phyloP scores from a whole-genome alignment of 2,888 invertebrate genomes.

The Apomyelois bistriatella region DNA sequence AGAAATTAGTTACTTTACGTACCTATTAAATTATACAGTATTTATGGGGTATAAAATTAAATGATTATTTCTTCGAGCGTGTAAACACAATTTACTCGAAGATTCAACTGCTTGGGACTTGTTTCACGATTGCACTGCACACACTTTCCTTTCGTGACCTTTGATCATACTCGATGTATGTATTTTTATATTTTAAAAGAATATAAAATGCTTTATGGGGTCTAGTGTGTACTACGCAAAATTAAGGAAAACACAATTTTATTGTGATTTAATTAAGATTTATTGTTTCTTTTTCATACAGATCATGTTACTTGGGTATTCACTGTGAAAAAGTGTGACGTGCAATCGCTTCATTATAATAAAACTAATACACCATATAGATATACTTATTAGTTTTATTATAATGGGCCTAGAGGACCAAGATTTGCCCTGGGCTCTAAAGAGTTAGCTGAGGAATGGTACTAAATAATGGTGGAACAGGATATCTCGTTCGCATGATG shows the following conservation, averaged over 20 bases:
- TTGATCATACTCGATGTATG: slow-evolving; percentile 37
- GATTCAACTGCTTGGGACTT: slow-evolving; percentile 13
- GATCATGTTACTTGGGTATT: too few species aligned
- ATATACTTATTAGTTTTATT: too few species aligned
- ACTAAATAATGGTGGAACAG: too few species aligned
- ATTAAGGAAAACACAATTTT: background rate
- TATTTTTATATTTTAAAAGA: slow-evolving; percentile 16
- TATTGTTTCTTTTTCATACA: too few species aligned
- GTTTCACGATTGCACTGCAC: slow-evolving; percentile 21
- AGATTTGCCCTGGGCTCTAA: too few species aligned
- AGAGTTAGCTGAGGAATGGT: too few species aligned
- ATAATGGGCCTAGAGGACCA: too few species aligned
- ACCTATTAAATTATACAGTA: slow-evolving; percentile 22
- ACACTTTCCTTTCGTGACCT: slow-evolving; percentile 68
- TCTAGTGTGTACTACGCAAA: background rate
- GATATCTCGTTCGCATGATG: too few species aligned
- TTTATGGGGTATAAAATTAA: slow-evolving; percentile 13
- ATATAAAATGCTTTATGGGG: background rate
- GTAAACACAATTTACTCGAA: slow-evolving; percentile 16
- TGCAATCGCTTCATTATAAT: too few species aligned
- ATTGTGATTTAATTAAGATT: background rate
- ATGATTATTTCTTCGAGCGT: slow-evolving; percentile 12
- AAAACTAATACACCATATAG: too few species aligned
- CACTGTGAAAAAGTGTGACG: too few species aligned
- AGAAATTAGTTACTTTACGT: slow-evolving; percentile 19